Conservation (phyloP, 1,140 invertebrate species). For the Lucilia sericata region DNA sequence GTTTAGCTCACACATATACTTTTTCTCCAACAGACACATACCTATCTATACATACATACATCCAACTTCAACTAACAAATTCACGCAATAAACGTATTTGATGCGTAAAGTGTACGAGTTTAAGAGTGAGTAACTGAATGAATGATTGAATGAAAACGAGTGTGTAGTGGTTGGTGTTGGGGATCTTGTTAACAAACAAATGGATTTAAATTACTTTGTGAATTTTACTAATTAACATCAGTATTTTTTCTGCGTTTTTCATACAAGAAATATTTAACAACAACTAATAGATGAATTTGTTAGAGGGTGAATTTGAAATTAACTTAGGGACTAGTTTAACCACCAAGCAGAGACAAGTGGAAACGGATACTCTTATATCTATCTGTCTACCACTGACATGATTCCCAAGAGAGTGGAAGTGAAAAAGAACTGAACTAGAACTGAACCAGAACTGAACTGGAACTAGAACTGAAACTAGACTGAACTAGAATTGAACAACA, state of each 20-base stretch:
- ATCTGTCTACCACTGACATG: too few species aligned
- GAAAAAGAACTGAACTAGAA: too few species aligned
- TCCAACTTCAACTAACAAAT: neutral
- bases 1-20: neutral
- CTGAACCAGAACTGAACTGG: too few species aligned
- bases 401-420: too few species aligned
- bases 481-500: too few species aligned
- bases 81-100: slow-evolving; percentile 34
- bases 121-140: neutral
- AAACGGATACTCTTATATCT: too few species aligned
- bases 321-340: neutral
- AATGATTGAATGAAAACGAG: neutral
- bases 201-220: slow-evolving; percentile 38
- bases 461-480: too few species aligned
- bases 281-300: neutral
- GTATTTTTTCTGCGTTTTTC: neutral
- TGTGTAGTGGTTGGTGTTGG: neutral
- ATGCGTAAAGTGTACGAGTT: slow-evolving; percentile 31
- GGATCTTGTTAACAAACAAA: slow-evolving; percentile 24
- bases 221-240: slow-evolving; percentile 38
- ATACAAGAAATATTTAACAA: neutral
- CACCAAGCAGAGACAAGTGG: neutral
- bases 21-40: neutral
- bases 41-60: neutral
- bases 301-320: neutral